Evolutionary conservation across 2,797 vertebrate species (phyloP).

Genomic region (Hemitrygon akajei): DNA sequence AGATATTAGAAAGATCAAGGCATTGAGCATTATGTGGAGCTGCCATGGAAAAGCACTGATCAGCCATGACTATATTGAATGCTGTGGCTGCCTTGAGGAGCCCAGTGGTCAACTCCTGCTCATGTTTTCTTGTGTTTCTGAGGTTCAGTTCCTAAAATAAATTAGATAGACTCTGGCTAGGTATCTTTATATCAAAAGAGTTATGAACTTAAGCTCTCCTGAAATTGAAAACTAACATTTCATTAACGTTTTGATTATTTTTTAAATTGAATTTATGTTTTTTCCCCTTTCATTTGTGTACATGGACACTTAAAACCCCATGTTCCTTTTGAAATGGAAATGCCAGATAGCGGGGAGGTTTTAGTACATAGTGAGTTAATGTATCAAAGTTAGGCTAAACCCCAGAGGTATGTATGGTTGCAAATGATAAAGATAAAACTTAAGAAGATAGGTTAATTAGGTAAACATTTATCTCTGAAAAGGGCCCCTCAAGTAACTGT

Average conservation of each 20-base stretch:
- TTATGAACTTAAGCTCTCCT: background rate
- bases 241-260: background rate
- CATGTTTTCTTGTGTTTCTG: background rate
- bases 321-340: background rate
- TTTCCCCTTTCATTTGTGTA: background rate
- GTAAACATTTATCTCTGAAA: background rate
- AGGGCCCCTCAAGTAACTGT: background rate
- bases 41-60: too few species aligned
- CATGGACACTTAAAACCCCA: background rate
- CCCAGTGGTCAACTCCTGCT: too few species aligned
- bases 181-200: background rate
- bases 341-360: background rate
- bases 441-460: background rate
- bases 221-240: background rate
- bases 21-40: too few species aligned
- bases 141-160: background rate
- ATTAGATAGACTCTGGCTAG: background rate
- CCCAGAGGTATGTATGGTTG: background rate
- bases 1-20: too few species aligned
- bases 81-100: too few species aligned
- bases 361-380: background rate
- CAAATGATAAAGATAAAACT: background rate
- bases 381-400: background rate
- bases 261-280: background rate
- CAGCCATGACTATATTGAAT: too few species aligned